These are phyloP conservation scores for Bombus cullumanus DNA, from an alignment of 1,140 invertebrate species.

Conservation along the genomic window DNA sequence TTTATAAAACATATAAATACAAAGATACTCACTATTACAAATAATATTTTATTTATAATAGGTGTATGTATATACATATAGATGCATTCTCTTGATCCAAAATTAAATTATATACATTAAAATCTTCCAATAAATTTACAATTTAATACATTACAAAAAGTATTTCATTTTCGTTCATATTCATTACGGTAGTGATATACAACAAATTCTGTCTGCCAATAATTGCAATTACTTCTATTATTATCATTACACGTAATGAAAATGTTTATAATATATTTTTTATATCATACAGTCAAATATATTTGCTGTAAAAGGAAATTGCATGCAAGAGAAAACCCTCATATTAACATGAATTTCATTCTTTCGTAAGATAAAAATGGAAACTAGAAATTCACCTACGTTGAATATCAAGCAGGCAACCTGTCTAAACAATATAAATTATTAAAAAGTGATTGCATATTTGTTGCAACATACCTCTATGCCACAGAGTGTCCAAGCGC, in stretches of 20 bases:
- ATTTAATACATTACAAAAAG: background rate
- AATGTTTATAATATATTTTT: background rate
- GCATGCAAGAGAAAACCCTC: background rate
- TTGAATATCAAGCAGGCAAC: too few relatives aligned
- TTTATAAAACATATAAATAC: background rate
- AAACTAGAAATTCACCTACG: too few relatives aligned
- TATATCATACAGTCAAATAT: background rate
- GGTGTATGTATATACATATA: background rate
- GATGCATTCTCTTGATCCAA: background rate
- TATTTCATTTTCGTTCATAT: background rate
- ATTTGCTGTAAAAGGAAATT: background rate
- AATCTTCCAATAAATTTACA: background rate
- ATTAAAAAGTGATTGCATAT: background rate
- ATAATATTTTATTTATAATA: background rate
- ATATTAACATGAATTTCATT: background rate
- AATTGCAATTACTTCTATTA: background rate
- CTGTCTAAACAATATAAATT: background rate
- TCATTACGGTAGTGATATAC: background rate
- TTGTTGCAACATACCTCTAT: constrained; percentile 21
- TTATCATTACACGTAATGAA: background rate
- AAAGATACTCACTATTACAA: background rate
- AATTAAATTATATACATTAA: background rate
- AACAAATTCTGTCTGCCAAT: too few relatives aligned
- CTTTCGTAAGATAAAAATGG: background rate
- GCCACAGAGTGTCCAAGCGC: background rate